Evolutionary conservation across 2,888 invertebrate genomes (phyloP).

Genomic region (Baccha elongata): DNA sequence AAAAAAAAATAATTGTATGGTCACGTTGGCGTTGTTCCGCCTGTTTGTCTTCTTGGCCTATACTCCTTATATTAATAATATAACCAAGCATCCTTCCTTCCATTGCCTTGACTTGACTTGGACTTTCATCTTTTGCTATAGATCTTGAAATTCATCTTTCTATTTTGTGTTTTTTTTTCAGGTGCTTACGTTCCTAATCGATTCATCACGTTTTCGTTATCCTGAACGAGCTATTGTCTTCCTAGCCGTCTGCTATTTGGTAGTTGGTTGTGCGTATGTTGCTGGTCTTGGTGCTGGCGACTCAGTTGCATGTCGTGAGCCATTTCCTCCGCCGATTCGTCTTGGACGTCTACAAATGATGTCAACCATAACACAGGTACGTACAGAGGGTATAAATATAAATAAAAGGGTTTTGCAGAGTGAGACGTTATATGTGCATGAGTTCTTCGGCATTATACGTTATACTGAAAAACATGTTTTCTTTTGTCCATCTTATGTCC

Average conservation of each 20-base stretch:
- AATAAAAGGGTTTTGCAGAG: conserved; percentile 13
- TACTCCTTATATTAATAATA: too few species aligned
- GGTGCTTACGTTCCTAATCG: conserved; percentile 95
- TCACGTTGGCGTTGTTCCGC: conserved; percentile 27
- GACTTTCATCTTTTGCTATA: conserved; percentile 27
- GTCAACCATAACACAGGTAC: conserved; percentile 94
- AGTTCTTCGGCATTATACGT: conserved; percentile 2
- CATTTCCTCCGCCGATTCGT: conserved; percentile 88
- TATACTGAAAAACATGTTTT: not conserved
- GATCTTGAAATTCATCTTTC: conserved; percentile 28
- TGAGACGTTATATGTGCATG: conserved; percentile 49
- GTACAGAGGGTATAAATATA: conserved; percentile 27
- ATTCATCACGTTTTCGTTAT: conserved; percentile 97
- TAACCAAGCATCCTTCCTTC: conserved; percentile 1
- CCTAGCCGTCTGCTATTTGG: conserved; percentile 96
- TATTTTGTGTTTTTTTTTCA: conserved; percentile 73
- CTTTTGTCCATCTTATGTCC: conserved; percentile 7
- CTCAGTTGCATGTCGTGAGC: conserved; percentile 91
- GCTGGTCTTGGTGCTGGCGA: conserved; percentile 93
- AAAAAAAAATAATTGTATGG: conserved; percentile 42
- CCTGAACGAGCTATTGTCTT: conserved; percentile 99
- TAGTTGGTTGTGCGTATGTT: conserved; percentile 96
- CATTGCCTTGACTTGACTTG: conserved; percentile 4
- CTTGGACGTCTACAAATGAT: conserved; percentile 89
- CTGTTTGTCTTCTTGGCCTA: not conserved